phyloP scores from a whole-genome alignment of 2,797 vertebrate genomes.

The Liasis olivaceus region DNA sequence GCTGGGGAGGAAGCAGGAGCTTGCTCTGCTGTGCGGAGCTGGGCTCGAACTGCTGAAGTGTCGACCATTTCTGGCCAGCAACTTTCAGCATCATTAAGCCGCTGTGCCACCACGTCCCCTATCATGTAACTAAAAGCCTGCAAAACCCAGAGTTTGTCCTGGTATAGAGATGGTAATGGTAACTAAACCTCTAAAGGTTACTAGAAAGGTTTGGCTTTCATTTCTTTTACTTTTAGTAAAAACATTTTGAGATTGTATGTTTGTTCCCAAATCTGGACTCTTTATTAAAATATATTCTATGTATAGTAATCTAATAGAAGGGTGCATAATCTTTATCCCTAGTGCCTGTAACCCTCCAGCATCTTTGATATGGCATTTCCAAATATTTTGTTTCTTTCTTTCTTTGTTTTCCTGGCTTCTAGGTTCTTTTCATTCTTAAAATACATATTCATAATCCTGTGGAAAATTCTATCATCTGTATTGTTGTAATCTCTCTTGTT shows the following conservation, averaged over 20 bases:
- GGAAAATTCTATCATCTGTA: background rate
- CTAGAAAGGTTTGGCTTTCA: background rate
- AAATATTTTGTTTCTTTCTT: background rate
- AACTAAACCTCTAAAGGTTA: background rate
- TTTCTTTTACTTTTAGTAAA: background rate
- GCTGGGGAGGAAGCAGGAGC: too few species aligned
- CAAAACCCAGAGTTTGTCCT: background rate
- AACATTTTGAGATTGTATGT: background rate
- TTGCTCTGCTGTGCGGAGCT: too few species aligned
- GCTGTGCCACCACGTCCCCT: too few species aligned
- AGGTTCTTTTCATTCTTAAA: background rate
- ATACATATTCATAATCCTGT: background rate
- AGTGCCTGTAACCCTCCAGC: background rate
- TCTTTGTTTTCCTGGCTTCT: background rate
- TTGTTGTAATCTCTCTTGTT: background rate
- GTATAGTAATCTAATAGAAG: background rate
- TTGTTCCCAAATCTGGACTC: background rate
- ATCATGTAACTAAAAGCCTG: background rate
- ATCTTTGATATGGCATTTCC: background rate
- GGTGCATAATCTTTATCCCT: background rate
- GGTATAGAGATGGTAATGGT: background rate
- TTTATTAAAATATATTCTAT: background rate
- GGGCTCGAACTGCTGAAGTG: too few species aligned
- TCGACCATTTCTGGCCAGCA: too few species aligned
- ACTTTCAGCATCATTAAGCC: too few species aligned